These are phyloP conservation scores for Ceraclea dissimilis DNA, from an alignment of 2,888 invertebrate genomes.

Conservation along the genomic window DNA sequence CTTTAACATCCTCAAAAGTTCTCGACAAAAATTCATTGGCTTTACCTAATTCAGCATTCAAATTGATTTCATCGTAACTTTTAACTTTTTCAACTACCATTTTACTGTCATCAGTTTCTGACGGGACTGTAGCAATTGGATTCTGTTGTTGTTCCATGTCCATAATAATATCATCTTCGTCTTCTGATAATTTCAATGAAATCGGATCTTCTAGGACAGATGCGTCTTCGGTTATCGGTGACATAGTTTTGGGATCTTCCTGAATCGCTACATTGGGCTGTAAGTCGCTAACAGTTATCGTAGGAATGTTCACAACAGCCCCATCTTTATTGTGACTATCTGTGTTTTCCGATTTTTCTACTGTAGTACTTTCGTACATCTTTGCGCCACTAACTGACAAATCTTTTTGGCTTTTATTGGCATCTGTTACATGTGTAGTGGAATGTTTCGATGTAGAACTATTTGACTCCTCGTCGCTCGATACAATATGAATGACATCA, in stretches of 20 bases:
- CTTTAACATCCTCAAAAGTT: too few species aligned
- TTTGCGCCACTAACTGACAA: too few species aligned
- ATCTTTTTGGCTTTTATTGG: not conserved
- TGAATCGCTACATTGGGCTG: too few species aligned
- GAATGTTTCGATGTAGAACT: constrained; percentile 1
- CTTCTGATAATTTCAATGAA: constrained; percentile 29
- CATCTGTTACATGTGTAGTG: not conserved
- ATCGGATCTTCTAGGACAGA: constrained; percentile 28
- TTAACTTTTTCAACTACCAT: too few species aligned
- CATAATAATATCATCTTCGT: constrained; percentile 24
- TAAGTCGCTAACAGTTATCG: not conserved
- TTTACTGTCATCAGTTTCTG: too few species aligned
- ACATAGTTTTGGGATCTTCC: constrained; percentile 29
- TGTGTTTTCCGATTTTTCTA: too few species aligned
- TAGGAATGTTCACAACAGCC: not conserved
- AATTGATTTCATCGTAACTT: too few species aligned
- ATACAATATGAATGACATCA: constrained; percentile 13
- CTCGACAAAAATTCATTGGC: too few species aligned
- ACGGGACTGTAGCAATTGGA: too few species aligned
- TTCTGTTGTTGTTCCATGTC: not conserved
- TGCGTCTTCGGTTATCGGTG: constrained; percentile 41
- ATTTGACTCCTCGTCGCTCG: constrained; percentile 11
- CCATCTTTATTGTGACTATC: not conserved
- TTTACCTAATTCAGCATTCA: too few species aligned
- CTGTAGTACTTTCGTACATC: too few species aligned